phyloP scores from a whole-genome alignment of 35 echinoderm and acorn worm genomes.

The Heliocidaris tuberculata region DNA sequence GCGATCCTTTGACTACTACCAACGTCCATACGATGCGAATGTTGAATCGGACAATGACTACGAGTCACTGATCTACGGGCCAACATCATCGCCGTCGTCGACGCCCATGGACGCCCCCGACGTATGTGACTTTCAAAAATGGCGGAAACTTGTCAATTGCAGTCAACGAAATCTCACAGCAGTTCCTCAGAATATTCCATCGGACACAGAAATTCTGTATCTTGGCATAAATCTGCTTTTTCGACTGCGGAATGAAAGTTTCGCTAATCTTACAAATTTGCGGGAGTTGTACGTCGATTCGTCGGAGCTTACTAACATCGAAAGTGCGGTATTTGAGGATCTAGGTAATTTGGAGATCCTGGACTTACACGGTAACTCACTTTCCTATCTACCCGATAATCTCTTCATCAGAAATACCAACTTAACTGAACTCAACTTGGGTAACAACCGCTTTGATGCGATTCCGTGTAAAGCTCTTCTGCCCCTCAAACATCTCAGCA shows the following conservation, averaged over 20 bases:
- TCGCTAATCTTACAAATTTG: neutral
- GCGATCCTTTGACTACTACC: neutral
- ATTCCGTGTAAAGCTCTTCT: constrained; percentile 16
- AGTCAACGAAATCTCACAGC: constrained; percentile 12
- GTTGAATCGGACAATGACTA: neutral
- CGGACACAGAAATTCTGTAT: constrained; percentile 9
- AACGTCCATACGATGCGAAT: neutral
- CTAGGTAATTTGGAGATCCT: constrained; percentile 8
- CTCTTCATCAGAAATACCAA: neutral
- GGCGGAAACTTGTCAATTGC: constrained; percentile 22
- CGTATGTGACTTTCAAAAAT: neutral
- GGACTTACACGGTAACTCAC: neutral
- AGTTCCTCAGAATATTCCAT: neutral
- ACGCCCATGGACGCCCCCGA: neutral
- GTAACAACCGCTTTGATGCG: neutral
- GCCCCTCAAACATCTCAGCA: neutral
- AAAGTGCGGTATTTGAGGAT: neutral
- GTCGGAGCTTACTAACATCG: neutral
- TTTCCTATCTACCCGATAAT: neutral
- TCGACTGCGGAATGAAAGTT: neutral
- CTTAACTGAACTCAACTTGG: neutral
- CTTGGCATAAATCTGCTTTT: neutral
- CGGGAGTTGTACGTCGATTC: constrained; percentile 21
- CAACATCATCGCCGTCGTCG: neutral
- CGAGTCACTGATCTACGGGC: neutral